Conservation (phyloP, 2,888 invertebrate species). For the Phytoseiulus persimilis region DNA sequence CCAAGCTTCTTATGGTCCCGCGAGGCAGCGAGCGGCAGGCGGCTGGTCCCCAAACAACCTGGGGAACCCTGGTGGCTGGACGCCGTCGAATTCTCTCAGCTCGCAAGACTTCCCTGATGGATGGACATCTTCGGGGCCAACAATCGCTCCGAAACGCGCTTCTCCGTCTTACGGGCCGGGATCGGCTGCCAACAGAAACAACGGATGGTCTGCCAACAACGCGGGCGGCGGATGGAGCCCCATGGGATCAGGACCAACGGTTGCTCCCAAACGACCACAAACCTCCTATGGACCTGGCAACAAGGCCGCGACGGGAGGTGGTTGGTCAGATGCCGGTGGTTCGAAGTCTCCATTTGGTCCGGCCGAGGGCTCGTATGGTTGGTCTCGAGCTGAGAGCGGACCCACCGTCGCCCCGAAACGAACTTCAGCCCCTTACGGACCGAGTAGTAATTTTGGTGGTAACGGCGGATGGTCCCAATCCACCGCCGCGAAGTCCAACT, state of each 20-base stretch:
- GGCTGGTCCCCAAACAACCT: neutral
- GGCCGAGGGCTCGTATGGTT: neutral
- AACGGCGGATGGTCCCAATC: conserved; percentile 7
- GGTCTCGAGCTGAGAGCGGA: neutral
- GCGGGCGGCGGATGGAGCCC: neutral
- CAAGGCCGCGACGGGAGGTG: neutral
- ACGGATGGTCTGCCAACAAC: neutral
- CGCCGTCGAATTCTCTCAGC: neutral
- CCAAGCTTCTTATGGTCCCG: neutral
- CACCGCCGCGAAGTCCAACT: neutral
- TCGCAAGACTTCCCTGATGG: too few species aligned
- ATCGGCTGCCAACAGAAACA: neutral
- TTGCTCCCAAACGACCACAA: neutral
- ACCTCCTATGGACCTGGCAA: neutral
- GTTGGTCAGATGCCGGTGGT: neutral
- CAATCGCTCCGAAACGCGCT: neutral
- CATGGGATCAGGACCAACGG: neutral
- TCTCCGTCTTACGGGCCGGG: neutral
- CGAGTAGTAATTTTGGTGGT: neutral
- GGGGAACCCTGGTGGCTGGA: too few species aligned
- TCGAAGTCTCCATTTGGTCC: neutral
- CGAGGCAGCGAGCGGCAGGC: neutral
- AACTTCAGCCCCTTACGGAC: neutral
- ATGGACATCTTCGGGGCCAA: neutral
- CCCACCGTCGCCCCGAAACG: neutral